Base-by-base conservation (phyloP, 2,797 vertebrate species). In the Lithobates sylvaticus region DNA sequence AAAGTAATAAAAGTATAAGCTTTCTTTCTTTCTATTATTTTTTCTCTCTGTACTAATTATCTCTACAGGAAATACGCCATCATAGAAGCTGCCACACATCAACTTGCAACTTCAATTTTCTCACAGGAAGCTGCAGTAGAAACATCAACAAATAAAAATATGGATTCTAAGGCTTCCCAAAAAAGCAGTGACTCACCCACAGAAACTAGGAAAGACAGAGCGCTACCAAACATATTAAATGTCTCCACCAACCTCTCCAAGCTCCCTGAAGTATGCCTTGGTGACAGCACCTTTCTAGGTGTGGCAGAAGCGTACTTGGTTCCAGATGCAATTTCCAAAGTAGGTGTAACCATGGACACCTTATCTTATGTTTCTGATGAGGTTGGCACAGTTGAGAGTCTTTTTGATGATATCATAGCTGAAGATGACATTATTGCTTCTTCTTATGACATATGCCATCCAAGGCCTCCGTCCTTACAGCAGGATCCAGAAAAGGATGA, bases 21-120 rank as follows among this genome's bases (percentile, higher is more conserved):
- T 47, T 2, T 44, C n/a, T n/a, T n/a, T 15, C 12, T 13, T 3
- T 58, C n/a, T 27, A 64, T 61, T 27, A 78, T 29, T 67, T 39
- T 69, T 7, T 70, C 47, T 32, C 44, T 26, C 3, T 71, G n/a
- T 71, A 7, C 54, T 58, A 54, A 54, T 26, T 78, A 5, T 12
- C 34, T 89, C 84, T 77, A 91, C 92, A 96, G 96, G 89, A 96
- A 96, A 91, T 95, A 96, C 91, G 94, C 95, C 36, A 94, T 96
- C 86, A 96, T 96, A 75, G 95, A 96, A 87, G 95, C 96, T 70
- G 93, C 94, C 39, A 96, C 96, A 89, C 94, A 95, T 5, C 92
- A 92, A 32, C 91, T 95, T 32, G 91, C 92, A 3, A 92, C 93
- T 27, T 90, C 92, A 69, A 90, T 96, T 70, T 92, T 92, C 88